Evolutionary conservation across 2,797 vertebrate species (phyloP), one percentile per base, ranked within the genome.

Genomic region (Sebastes itinus): DNA sequence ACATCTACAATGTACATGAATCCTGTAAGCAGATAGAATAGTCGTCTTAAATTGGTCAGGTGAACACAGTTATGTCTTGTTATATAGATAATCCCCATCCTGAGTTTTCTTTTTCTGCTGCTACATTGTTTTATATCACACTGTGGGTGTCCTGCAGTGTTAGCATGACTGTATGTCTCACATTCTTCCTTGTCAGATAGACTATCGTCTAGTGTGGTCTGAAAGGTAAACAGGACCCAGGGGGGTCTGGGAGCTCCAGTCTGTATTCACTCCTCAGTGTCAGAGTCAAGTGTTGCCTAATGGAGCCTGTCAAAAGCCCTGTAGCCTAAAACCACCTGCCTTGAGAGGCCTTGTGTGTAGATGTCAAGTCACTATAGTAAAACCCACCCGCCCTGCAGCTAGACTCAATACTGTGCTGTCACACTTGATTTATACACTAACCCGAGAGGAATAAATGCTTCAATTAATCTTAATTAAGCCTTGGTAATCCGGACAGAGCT

Each of bases 401-500:
- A 62, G 46, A 88, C 90, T 88, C 89, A 87, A 91, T 89, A 88
- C 87, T 77, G 70, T 46, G 76, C 90, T 91, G 92, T 93, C 91
- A 90, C 85, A 81, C 87, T 92, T 93, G 90, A 95, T 94, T 94
- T 92, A 94, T 90, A 81, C 82, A 79, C 84, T 65, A 80, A 91
- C 80, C 77, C 74, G 77, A 81, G 60, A 90, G 87, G 77, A 89
- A 91, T 89, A 92, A 91, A 92, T 86, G 85, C 71, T 62, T 55
- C 83, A 92, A 93, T 95, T 93, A 89, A 93, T 94, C 92, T 91
- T 87, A 92, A 94, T 95, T 93, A 94, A 82, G 68, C 35, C 69
- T 66, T 65, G 54, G 79, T 92, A 91, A 94, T 90, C 87, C 86
- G 67, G 78, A 85, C 88, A 77, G 85, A 91, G 75, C 86, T 82